Evolutionary conservation across 1,140 invertebrate species (phyloP).

Genomic region (Melanaphis sacchari): DNA sequence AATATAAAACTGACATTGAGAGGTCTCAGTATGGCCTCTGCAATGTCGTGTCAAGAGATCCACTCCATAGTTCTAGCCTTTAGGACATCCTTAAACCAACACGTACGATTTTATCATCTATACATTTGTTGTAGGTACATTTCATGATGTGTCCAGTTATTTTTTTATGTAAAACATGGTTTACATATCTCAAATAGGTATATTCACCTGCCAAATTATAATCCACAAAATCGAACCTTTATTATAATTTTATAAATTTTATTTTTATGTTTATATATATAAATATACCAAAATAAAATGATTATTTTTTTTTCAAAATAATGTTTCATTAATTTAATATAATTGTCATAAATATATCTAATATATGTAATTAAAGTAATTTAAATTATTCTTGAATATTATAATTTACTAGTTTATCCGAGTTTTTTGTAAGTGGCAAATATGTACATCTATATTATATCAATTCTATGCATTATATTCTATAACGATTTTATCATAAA

Average conservation of each 20-base stretch:
- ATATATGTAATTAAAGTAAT: neutral
- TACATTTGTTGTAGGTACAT: neutral
- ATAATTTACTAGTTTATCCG: neutral
- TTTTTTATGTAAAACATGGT: neutral
- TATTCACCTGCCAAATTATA: neutral
- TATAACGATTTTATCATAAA: neutral
- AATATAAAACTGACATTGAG: conserved; percentile 20
- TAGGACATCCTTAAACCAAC: neutral
- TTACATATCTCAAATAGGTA: neutral
- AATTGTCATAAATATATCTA: neutral
- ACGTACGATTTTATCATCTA: conserved; percentile 9
- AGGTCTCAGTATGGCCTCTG: neutral
- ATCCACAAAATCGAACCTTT: neutral
- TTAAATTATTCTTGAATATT: neutral
- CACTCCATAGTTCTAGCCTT: neutral
- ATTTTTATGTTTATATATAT: neutral
- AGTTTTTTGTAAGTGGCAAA: neutral
- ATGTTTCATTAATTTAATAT: neutral
- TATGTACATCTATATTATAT: too few relatives aligned
- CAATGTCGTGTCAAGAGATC: conserved; percentile 20
- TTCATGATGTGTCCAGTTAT: neutral
- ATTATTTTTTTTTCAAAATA: too few relatives aligned
- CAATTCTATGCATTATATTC: neutral
- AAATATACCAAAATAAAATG: too few relatives aligned
- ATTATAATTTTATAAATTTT: neutral